A percentile compares a stretch with the other conserved stretches of the same genome.
Evolutionary conservation across 2,113 vertebrate species (phyloP).

Genomic region (Orthochromis indermauri): DNA sequence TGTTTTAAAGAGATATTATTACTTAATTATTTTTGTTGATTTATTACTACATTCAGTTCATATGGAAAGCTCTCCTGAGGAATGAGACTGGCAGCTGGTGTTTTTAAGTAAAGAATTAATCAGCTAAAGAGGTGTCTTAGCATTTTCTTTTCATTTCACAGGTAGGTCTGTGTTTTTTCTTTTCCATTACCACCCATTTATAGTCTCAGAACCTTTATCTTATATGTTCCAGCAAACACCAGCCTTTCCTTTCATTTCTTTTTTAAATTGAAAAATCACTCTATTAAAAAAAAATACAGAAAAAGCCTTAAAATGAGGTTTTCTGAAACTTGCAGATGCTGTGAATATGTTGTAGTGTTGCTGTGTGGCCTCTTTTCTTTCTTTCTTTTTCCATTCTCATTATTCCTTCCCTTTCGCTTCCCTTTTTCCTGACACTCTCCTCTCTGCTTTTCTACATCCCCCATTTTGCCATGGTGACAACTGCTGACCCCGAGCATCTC

Average conservation of each 20-base stretch:
- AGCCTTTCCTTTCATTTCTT: not conserved
- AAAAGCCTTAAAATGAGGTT: not conserved
- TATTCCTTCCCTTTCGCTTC: not conserved
- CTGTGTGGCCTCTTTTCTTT: not conserved
- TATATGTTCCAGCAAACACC: not conserved
- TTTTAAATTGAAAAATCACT: not conserved
- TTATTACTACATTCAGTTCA: not conserved
- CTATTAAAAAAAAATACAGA: not conserved
- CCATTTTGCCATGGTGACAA: constrained; percentile 18
- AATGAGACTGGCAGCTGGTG: not conserved
- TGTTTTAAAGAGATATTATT: not conserved
- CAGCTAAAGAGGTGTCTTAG: not conserved
- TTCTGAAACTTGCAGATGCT: not conserved
- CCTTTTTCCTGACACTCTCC: not conserved
- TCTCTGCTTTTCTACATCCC: not conserved
- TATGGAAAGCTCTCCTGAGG: not conserved
- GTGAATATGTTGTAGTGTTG: not conserved
- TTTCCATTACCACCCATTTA: not conserved
- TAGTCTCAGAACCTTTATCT: not conserved
- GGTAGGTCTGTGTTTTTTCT: not conserved
- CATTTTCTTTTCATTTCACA: not conserved
- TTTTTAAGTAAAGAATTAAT: not conserved
- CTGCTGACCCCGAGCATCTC: constrained; percentile 33
- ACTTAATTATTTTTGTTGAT: not conserved
- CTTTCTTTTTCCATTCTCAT: not conserved